Base-by-base conservation (phyloP, 1,140 invertebrate genomes). In the Magallana gigas region DNA sequence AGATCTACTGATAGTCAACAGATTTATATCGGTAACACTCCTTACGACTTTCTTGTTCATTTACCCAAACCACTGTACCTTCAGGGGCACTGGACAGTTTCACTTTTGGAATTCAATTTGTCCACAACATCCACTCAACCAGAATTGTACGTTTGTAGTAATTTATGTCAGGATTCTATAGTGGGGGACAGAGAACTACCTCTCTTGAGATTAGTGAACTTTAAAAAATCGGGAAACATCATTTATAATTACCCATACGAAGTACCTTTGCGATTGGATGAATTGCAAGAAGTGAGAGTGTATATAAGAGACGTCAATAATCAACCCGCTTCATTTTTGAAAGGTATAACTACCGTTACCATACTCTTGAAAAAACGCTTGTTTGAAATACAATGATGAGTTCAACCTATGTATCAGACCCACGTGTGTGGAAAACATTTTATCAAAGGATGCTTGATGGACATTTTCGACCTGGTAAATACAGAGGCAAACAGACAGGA, bases 1-100 rank as follows among this genome's bases (percentile, higher is more conserved):
- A 48, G 59, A 23, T 83, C 82, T 83, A 57, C 82, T n/a, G 56
- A 83, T 58, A 83, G 81, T 83, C 68, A 23, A 48, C 57, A n/a
- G 14, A 83, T 48, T 2, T 18, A 83, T 57, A 83, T 11, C 14
- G 23, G 48, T 57, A 83, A 83, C 14, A 18, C 11, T 23, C 56
- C 82, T 57, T 29, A 57, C 11, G 18, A 83, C 18, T 83, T 83
- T 59, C 23, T 48, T n/a, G 82, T 83, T 14, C 82, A 57, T 57
- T 58, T 83, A 57, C 16, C 82, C 11, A n/a, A 62, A 29, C 83
- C 58, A 36, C 14, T 84, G 57, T 29, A 16, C 2, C 18, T 84
- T 1, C 14, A 36, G 4, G 83, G 83, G 1, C 36, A 58, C 18
- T 84, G 83, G 83, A 57, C 83, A 1, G 57, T 84, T 9, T 12